These are phyloP conservation scores for Trichomycterus rosablanca DNA, from an alignment of 2,113 vertebrate species.

Conservation along the genomic window DNA sequence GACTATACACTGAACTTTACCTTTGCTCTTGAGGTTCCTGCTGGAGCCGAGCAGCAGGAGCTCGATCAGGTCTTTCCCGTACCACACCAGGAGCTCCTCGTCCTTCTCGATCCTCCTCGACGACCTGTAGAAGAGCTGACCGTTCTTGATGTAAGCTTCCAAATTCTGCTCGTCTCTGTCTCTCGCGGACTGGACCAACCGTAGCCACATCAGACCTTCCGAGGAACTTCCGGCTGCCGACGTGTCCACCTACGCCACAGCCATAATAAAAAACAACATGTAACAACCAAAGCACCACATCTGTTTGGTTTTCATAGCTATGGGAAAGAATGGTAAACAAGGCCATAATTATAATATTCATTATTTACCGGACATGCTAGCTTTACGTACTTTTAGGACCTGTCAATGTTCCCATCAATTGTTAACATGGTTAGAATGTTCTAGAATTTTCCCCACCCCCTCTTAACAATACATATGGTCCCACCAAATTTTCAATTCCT, in stretches of 20 bases:
- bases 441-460: no score
- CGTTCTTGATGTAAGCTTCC: conserved; percentile 96
- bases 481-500: no score
- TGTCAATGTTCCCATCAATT: no score
- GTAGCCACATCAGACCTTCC: conserved; percentile 92
- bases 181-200: conserved; percentile 89
- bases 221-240: conserved; percentile 89
- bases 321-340: no score
- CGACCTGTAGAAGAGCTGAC: conserved; percentile 93
- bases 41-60: conserved; percentile 80
- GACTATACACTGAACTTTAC: conserved; percentile 59
- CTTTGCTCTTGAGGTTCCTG: conserved; percentile 77
- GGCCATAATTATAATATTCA: no score
- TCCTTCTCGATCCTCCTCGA: conserved; percentile 92
- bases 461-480: no score
- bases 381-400: no score
- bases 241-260: conserved; percentile 82
- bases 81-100: conserved; percentile 95
- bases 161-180: conserved; percentile 95
- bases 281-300: no score
- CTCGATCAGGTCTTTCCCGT: conserved; percentile 90
- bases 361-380: no score
- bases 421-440: no score
- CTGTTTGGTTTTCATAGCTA: no score
- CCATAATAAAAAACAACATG: no score